Evolutionary conservation across 1,140 invertebrate genomes (phyloP).

Genomic region (Brachionus asplanchnoidis): DNA sequence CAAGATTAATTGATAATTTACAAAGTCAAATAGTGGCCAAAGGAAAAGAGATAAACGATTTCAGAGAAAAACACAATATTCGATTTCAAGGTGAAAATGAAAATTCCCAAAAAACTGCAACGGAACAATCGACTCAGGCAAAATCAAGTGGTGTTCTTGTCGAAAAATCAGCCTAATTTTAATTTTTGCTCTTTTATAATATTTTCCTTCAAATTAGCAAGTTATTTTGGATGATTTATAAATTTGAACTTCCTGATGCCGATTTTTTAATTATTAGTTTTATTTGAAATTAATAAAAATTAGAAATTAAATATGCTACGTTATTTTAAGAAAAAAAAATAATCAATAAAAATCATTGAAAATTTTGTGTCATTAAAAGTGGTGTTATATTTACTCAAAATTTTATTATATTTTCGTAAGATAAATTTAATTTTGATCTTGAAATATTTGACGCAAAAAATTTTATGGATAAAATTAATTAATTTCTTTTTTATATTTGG

Average conservation of each 20-base stretch:
- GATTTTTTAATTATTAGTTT: conserved; percentile 1
- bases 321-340: too few relatives aligned
- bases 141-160: conserved; percentile 35
- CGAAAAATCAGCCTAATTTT: neutral
- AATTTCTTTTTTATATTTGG: too few relatives aligned
- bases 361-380: too few relatives aligned
- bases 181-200: neutral
- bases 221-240: neutral
- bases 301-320: neutral
- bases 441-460: too few relatives aligned
- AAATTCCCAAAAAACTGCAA: neutral
- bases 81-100: conserved; percentile 42
- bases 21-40: conserved; percentile 77
- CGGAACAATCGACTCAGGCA: neutral
- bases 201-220: neutral
- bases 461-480: too few relatives aligned
- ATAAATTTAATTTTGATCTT: too few relatives aligned
- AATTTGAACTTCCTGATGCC: neutral
- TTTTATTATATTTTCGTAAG: neutral
- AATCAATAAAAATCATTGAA: too few relatives aligned
- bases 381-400: too few relatives aligned
- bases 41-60: conserved; percentile 84
- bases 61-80: conserved; percentile 83
- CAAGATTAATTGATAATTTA: conserved; percentile 69
- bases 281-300: neutral